These are phyloP conservation scores for Xenentodon cancila DNA, from an alignment of 2,797 vertebrate genomes.

Conservation along the genomic window DNA sequence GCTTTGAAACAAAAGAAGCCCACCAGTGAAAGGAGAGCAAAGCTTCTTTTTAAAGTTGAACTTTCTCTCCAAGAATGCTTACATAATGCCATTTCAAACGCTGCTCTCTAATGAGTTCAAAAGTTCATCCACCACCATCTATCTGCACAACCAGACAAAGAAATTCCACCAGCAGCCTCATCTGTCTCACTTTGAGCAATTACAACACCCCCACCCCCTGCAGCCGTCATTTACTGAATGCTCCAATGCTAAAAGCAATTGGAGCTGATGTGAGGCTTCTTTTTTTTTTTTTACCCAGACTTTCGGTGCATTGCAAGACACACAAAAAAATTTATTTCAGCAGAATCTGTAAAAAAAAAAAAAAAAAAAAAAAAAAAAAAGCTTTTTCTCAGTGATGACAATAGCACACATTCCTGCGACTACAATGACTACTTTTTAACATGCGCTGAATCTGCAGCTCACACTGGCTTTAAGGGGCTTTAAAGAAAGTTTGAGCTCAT, in stretches of 20 bases:
- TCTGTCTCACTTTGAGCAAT: slow-evolving; percentile 39
- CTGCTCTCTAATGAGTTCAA: slow-evolving; percentile 49
- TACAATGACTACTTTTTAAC: background rate
- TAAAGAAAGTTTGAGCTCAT: too few relatives aligned
- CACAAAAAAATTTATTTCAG: background rate
- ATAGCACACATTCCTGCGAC: slow-evolving; percentile 9
- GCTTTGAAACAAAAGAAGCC: slow-evolving; percentile 3
- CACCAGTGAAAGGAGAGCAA: background rate
- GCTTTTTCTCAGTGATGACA: background rate
- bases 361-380: slow-evolving; percentile 31
- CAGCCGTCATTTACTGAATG: slow-evolving; percentile 20
- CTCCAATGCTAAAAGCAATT: slow-evolving; percentile 34
- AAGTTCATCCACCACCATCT: slow-evolving; percentile 37
- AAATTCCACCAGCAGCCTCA: slow-evolving; percentile 26
- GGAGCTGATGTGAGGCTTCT: slow-evolving; percentile 27
- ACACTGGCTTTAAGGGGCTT: too few relatives aligned
- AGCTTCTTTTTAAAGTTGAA: background rate
- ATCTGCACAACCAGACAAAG: slow-evolving; percentile 7
- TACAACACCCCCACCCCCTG: slow-evolving; percentile 38
- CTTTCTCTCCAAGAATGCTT: slow-evolving; percentile 8
- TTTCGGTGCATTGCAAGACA: slow-evolving; percentile 5
- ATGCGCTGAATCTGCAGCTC: too few relatives aligned
- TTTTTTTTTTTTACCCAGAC: slow-evolving; percentile 13
- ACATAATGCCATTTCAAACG: slow-evolving; percentile 17
- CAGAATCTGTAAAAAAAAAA: slow-evolving; percentile 22